These are phyloP conservation scores for Macroglossus sobrinus DNA, from an alignment of 2,113 vertebrate species.

Conservation along the genomic window DNA sequence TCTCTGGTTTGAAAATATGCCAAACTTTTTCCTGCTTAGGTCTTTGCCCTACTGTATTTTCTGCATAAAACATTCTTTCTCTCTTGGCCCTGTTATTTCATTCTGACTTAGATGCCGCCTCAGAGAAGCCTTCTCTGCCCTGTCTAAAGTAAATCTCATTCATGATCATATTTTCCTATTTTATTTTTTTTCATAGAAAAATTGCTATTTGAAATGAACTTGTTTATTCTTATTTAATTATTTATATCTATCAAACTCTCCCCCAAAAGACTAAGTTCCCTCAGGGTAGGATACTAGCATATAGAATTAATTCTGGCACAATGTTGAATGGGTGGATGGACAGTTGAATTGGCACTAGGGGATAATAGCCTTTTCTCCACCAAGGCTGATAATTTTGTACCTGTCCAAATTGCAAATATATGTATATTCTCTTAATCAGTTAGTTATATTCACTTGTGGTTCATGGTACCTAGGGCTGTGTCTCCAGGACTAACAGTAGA, in stretches of 20 bases:
- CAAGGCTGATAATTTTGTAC: constrained; percentile 34
- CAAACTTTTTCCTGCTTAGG: neutral
- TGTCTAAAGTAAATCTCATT: constrained; percentile 11
- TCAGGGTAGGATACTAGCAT: neutral
- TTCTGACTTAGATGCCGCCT: neutral
- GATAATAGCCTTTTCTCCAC: neutral
- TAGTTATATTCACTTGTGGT: constrained; percentile 23
- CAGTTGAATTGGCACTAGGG: neutral
- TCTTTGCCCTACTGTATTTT: neutral
- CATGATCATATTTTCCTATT: neutral
- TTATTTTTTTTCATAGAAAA: constrained; percentile 14
- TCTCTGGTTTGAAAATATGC: constrained; percentile 7
- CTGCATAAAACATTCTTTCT: neutral
- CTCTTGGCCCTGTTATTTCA: neutral
- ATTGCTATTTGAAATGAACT: constrained; percentile 26
- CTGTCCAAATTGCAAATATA: neutral
- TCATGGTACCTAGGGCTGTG: constrained; percentile 10
- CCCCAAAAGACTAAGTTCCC: neutral
- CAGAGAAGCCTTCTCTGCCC: neutral
- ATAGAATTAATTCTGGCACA: neutral
- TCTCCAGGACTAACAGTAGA: constrained; percentile 28
- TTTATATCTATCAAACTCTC: neutral
- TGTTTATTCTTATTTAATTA: neutral
- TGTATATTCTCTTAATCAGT: neutral
- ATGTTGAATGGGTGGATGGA: neutral